Conservation (phyloP, 35 echinoderm and acorn worm species). For the Hemicentrotus pulcherrimus region DNA sequence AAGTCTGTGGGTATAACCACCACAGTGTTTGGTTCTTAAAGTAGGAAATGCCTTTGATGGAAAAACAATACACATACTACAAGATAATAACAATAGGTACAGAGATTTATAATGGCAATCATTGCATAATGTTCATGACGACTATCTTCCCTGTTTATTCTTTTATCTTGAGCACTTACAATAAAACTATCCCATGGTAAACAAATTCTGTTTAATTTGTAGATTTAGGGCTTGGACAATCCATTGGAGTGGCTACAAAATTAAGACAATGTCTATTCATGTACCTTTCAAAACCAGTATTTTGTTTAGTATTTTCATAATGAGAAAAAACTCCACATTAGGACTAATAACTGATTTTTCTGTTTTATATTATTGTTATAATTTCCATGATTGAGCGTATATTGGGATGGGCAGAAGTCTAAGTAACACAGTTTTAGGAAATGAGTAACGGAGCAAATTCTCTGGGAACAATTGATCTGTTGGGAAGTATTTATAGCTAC, state of each 20-base stretch:
- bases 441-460: neutral
- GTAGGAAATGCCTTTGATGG: neutral
- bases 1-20: neutral
- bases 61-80: neutral
- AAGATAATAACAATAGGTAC: neutral
- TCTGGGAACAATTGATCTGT: neutral
- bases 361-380: too few relatives aligned
- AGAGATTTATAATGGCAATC: neutral
- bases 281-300: too few relatives aligned
- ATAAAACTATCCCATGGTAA: neutral
- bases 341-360: too few relatives aligned
- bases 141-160: constrained; percentile 11
- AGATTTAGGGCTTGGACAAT: neutral
- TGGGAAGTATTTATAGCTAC: neutral
- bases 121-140: neutral
- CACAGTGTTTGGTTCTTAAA: neutral
- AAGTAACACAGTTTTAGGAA: neutral
- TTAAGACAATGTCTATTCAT: neutral
- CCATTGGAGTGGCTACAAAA: neutral
- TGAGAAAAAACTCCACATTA: neutral
- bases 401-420: neutral
- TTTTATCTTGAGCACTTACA: neutral
- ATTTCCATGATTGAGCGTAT: neutral
- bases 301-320: neutral
- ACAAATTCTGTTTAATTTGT: neutral